Evolutionary conservation across 1,140 invertebrate species (phyloP), one percentile per base, ranked within the genome.

Genomic region (Stegodyphus mimosarum): DNA sequence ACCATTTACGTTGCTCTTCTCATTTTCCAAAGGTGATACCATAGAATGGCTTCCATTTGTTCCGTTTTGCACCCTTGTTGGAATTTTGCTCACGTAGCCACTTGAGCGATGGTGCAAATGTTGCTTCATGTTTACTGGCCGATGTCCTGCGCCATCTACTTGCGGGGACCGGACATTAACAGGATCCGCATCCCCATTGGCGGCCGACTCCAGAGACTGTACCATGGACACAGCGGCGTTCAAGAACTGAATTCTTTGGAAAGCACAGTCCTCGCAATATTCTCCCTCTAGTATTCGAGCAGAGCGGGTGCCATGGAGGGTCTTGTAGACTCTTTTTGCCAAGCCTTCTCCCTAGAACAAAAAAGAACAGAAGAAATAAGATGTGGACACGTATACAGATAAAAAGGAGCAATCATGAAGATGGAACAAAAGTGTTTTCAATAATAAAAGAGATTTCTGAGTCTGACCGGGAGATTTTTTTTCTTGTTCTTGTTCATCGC

Each of bases 351-450:
- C 33, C 33, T 33, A 33, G 33, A 33, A 33, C 33, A 33, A 33
- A 3, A 33, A 33, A 33, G 33, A 33, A 33, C 33, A 33, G 33
- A 33, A 33, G n/a, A n/a, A n/a, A n/a, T n/a, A n/a, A n/a, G 33
- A 33, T 33, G 33, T 33, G 33, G 33, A 33, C 33, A 33, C 33
- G 33, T 33, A 3, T 33, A 33, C 1, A 33, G 33, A 33, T 33
- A 33, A 33, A 60, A 74, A 17, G 10, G 52, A 13, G 76, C n/a
- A 78, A 78, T 78, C 76, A 69, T 53, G 76, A 53, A 66, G 53
- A 78, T 78, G 76, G 64, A 78, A 78, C 76, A 78, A 73, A 78
- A 76, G 53, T 15, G 64, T 69, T 53, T 67, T 67, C 69, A 78
- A 78, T 78, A 78, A 53, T 67, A 78, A 10, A 78, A 49, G 50